Evolutionary conservation across 2,797 vertebrate genomes (phyloP).

Genomic region (Chrosomus eos): DNA sequence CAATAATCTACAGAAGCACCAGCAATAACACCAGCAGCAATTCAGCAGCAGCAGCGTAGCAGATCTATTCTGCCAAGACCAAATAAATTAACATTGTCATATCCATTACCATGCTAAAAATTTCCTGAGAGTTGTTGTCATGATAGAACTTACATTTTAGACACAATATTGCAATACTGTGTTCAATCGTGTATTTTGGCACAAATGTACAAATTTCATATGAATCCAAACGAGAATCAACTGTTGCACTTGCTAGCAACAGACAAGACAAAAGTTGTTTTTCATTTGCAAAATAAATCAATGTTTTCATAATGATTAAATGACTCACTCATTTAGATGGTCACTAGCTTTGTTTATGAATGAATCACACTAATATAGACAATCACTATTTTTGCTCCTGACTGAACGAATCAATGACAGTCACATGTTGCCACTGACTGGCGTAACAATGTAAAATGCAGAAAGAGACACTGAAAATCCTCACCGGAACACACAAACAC

Average conservation of each 20-base stretch:
- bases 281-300: neutral
- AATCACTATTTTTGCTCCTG: neutral
- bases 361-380: neutral
- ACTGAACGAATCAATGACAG: neutral
- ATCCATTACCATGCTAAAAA: too few relatives aligned
- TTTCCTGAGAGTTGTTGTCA: too few relatives aligned
- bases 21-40: too few relatives aligned
- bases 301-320: neutral
- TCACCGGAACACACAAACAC: neutral
- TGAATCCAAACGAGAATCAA: neutral
- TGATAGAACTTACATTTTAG: neutral
- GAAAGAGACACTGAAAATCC: neutral
- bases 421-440: neutral
- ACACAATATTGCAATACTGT: neutral
- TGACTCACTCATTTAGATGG: neutral
- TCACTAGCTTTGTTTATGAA: neutral
- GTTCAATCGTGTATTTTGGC: neutral
- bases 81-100: too few relatives aligned
- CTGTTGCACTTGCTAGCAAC: neutral
- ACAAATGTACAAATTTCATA: neutral
- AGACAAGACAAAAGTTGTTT: neutral
- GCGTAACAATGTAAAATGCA: neutral
- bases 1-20: too few relatives aligned
- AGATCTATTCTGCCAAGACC: too few relatives aligned
- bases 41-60: too few relatives aligned